These are phyloP conservation scores for Chionomys nivalis DNA, from an alignment of 2,113 vertebrate species.

Conservation along the genomic window DNA sequence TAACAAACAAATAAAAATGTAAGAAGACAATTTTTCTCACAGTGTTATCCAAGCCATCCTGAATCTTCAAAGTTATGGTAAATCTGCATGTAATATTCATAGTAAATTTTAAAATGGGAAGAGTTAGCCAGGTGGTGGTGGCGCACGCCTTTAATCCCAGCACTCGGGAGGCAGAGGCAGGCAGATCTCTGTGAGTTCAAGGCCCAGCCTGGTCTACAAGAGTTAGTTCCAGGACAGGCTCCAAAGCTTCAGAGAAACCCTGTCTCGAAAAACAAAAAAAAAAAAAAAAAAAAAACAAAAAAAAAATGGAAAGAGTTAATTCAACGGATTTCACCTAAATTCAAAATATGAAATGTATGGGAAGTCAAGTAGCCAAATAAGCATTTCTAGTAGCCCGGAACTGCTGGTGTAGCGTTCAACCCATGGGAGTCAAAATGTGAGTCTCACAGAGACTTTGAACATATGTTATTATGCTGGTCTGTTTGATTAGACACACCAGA, in stretches of 20 bases:
- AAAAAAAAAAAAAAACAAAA: too few species aligned
- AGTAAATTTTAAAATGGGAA: slow-evolving; percentile 11
- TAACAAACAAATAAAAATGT: not conserved
- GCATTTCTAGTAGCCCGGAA: not conserved
- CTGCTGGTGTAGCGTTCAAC: not conserved
- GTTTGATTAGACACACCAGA: slow-evolving; percentile 35
- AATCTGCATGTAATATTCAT: not conserved
- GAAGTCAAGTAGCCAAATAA: not conserved
- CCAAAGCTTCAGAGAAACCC: too few species aligned
- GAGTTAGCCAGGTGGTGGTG: too few species aligned
- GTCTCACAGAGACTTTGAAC: slow-evolving; percentile 19
- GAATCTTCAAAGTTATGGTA: slow-evolving; percentile 10
- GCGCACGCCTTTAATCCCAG: too few species aligned
- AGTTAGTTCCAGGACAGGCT: too few species aligned
- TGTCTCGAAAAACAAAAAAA: too few species aligned
- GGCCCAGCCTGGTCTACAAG: too few species aligned
- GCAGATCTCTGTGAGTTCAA: too few species aligned
- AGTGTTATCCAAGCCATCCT: not conserved
- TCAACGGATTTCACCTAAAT: not conserved
- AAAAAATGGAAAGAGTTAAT: slow-evolving; percentile 11
- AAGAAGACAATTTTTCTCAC: slow-evolving; percentile 16
- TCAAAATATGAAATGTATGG: not conserved
- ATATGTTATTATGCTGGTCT: not conserved
- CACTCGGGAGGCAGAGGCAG: too few species aligned
- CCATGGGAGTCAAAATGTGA: not conserved